Evolutionary conservation across 2,113 vertebrate genomes (phyloP).

Genomic region (Mormyrus lacerda): DNA sequence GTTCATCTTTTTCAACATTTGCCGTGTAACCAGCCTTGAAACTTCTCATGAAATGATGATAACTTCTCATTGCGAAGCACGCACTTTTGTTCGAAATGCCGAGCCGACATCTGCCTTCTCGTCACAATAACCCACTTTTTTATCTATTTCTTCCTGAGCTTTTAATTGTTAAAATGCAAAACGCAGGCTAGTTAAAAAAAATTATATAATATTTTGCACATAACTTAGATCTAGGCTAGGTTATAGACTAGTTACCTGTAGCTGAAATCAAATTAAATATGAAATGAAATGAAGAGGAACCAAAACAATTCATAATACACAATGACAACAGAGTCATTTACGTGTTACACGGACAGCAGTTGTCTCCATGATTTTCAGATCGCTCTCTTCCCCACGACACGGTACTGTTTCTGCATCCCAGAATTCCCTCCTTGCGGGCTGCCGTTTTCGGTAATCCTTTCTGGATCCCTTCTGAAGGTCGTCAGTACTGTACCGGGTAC

Average conservation of each 20-base stretch:
- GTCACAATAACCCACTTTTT: background rate
- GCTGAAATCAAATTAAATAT: background rate
- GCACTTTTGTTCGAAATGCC: background rate
- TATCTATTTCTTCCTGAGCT: background rate
- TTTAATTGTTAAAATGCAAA: background rate
- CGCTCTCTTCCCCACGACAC: background rate
- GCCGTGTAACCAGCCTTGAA: background rate
- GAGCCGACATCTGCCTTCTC: background rate
- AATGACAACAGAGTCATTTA: background rate
- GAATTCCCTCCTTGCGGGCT: background rate
- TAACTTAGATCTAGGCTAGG: background rate
- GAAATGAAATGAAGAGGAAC: background rate
- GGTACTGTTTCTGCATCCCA: background rate
- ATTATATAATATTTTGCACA: background rate
- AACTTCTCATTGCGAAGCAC: background rate
- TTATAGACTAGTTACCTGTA: no score
- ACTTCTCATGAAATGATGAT: background rate
- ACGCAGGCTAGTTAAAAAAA: background rate
- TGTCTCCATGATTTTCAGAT: background rate
- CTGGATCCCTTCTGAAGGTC: no score
- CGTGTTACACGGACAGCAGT: background rate
- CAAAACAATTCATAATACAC: background rate
- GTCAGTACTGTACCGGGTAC: conserved; percentile 57
- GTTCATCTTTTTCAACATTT: background rate
- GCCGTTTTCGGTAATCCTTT: background rate